phyloP scores from a whole-genome alignment of 1,140 invertebrate species.

The Scylla paramamosain region DNA sequence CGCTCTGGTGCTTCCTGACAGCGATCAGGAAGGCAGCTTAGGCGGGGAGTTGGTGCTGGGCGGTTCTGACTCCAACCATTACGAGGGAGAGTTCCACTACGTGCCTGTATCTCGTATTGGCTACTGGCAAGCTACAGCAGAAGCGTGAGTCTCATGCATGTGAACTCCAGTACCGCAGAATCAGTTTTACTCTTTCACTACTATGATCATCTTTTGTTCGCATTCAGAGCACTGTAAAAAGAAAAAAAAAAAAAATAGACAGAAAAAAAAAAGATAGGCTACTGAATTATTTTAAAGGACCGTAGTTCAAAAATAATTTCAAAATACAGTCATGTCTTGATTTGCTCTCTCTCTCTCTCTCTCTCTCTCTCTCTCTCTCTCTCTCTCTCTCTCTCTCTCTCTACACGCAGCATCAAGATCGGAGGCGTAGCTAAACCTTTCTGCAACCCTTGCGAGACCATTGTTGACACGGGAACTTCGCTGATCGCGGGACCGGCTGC shows the following conservation, averaged over 20 bases:
- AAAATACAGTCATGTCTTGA: no score
- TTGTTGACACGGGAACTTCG: conserved; percentile 78
- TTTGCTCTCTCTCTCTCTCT: no score
- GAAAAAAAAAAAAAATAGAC: no score
- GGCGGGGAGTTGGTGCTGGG: conserved; percentile 80
- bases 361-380: no score
- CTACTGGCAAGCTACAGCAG: conserved; percentile 77
- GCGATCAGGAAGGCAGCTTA: conserved; percentile 78
- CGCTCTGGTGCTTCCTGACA: not conserved
- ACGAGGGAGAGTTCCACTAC: conserved; percentile 78
- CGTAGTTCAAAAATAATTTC: no score
- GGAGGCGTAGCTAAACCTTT: conserved; percentile 56
- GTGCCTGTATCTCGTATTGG: conserved; percentile 75
- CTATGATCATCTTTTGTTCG: no score
- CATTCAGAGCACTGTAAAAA: no score
- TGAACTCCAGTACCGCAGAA: no score
- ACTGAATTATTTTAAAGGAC: no score
- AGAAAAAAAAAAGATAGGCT: no score
- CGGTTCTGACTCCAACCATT: conserved; percentile 80
- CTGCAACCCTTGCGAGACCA: conserved; percentile 75
- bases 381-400: no score
- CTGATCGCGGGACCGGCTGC: conserved; percentile 76
- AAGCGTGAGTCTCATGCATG: conserved; percentile 55
- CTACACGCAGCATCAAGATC: conserved; percentile 43
- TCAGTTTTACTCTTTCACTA: no score